Evolutionary conservation across 2,797 vertebrate genomes (phyloP), one percentile per base, ranked within the genome.

Genomic region (Percopsis omiscomaycus): DNA sequence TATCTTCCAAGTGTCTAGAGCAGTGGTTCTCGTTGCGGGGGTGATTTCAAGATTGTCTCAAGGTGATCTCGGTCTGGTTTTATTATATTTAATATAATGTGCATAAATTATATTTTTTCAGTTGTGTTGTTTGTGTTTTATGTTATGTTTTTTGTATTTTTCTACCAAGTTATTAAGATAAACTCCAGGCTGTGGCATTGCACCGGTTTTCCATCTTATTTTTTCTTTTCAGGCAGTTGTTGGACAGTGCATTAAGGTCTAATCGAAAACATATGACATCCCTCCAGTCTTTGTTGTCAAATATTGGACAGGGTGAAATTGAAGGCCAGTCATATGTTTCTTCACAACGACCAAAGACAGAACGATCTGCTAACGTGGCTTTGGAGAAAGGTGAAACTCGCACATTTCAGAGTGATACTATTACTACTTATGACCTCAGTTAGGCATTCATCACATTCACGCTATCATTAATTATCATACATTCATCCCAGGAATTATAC

Each of bases 401-500:
- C n/a, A 44, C 1, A 47, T 47, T 11, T 45, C 11, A 22, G 22
- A 3, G 16, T 14, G 8, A 9, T 14, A 22, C 29, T 14, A n/a
- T n/a, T n/a, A 29, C 13, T 29, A 5, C 12, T 28, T 55, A 2
- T 22, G 3, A 54, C 16, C 27, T 8, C 16, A 27, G 12, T 10
- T 52, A 10, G 1, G 15, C 15, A 52, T 52, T 28, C 27, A 52
- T 22, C 2, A 3, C 12, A 13, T 16, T 28, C 50, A 51, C 15
- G 27, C 50, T 8, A 6, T 16, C 50, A 51, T 22, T 28, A 27
- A 54, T 13, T 13, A 27, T 12, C 52, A 28, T 12, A 28, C 3
- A 54, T 44, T 56, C 10, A 1, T 79, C 64, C 10, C 80, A 96
- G 95, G 95, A 59, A 89, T 64, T 69, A 88, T 96, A 84, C 88